A percentile compares a stretch with the other conserved stretches of the same genome.
Conservation (phyloP, 2,113 vertebrate species). For the Equus przewalskii region DNA sequence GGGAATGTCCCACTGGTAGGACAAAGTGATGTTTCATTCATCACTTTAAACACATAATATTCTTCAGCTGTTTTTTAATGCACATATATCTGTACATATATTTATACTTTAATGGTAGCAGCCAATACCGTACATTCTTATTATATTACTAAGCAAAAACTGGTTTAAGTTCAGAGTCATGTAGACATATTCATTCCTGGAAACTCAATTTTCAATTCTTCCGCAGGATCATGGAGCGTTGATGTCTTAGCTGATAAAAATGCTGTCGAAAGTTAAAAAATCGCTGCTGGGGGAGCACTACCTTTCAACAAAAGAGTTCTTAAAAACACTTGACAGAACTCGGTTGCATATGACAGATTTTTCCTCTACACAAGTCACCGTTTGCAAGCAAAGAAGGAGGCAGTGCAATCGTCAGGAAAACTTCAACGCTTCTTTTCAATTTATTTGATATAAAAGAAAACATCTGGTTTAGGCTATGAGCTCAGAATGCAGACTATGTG, state of each 20-base stretch:
- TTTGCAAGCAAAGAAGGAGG: neutral
- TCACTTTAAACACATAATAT: neutral
- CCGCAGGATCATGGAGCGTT: neutral
- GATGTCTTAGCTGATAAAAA: constrained; percentile 55
- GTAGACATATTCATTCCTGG: neutral
- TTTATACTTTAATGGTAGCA: neutral
- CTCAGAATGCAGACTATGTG: neutral
- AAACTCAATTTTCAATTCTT: constrained; percentile 15
- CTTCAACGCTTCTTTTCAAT: neutral
- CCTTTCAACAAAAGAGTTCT: constrained; percentile 21
- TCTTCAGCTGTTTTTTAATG: constrained; percentile 37
- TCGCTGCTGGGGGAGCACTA: neutral
- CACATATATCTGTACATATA: neutral
- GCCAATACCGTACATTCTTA: neutral
- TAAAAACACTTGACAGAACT: constrained; percentile 35
- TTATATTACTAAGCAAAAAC: constrained; percentile 34
- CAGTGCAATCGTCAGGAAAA: neutral
- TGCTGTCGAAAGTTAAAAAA: neutral
- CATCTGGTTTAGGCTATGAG: neutral
- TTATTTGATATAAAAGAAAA: constrained; percentile 34
- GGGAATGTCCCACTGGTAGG: neutral
- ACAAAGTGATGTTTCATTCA: neutral
- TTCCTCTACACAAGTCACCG: neutral
- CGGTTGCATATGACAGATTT: neutral
- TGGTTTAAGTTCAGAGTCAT: constrained; percentile 1